Conservation (phyloP, 2,888 invertebrate genomes). For the Stenodema calcarata region DNA sequence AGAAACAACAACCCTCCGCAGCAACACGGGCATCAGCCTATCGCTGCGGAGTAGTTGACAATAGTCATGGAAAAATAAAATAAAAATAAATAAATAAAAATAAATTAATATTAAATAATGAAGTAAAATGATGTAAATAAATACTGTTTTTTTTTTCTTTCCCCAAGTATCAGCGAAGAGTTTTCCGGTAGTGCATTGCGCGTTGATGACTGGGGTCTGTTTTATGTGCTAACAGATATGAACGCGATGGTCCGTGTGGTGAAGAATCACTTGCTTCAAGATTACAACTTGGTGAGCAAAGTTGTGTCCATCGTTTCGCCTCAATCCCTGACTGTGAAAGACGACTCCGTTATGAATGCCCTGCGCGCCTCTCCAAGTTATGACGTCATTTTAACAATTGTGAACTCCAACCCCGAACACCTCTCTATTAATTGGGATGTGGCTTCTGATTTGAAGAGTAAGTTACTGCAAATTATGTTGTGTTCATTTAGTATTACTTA, state of each 20-base stretch:
- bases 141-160: no score
- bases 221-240: constrained; percentile 62
- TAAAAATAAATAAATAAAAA: no score
- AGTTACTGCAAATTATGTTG: background rate
- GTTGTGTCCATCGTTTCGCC: constrained; percentile 48
- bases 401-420: constrained; percentile 80
- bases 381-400: constrained; percentile 81
- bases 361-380: constrained; percentile 70
- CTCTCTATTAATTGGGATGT: constrained; percentile 75
- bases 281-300: constrained; percentile 59
- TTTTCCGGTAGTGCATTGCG: no score
- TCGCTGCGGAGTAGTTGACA: no score
- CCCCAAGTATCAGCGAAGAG: no score
- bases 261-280: constrained; percentile 66
- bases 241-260: constrained; percentile 65
- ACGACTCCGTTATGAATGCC: constrained; percentile 55
- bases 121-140: no score
- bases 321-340: background rate
- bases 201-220: background rate
- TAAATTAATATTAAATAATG: no score
- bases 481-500: no score
- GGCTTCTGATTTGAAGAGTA: constrained; percentile 71
- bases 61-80: no score
- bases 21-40: no score
- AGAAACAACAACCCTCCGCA: no score